Percentiles rank a stretch among this genome's conserved stretches.
phyloP scores from a whole-genome alignment of 92 coral and sea anemone species.

The Palythoa grandis region DNA sequence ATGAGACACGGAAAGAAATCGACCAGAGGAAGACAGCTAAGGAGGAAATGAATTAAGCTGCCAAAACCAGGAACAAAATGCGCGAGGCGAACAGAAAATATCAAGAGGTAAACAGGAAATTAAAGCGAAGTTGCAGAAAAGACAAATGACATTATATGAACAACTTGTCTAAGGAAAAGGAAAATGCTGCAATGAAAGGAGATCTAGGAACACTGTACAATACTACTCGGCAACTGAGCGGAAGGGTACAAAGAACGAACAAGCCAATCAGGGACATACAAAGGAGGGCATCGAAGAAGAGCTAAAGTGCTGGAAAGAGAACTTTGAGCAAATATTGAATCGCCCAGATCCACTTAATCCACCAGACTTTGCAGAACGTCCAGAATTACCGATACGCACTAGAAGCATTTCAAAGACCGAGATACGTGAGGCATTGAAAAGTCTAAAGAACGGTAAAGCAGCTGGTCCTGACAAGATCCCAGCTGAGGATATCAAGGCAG shows the following conservation, averaged over 20 bases:
- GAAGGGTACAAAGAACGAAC: neutral
- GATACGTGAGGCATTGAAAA: no score
- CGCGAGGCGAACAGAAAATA: conserved; percentile 6
- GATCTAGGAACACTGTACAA: conserved; percentile 13
- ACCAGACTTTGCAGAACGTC: neutral
- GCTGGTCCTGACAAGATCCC: no score
- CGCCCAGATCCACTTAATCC: no score
- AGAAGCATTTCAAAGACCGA: neutral
- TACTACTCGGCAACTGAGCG: neutral
- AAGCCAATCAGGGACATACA: no score
- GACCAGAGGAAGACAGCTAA: conserved; percentile 35
- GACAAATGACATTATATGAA: conserved; percentile 2
- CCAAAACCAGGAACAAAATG: neutral
- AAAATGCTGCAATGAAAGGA: conserved; percentile 8
- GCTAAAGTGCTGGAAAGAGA: no score
- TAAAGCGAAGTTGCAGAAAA: conserved; percentile 2
- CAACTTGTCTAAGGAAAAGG: neutral
- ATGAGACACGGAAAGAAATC: conserved; percentile 14
- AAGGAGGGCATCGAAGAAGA: no score
- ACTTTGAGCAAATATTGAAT: no score
- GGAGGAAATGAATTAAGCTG: neutral
- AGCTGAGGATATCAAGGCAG: no score
- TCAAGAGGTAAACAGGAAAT: conserved; percentile 29
- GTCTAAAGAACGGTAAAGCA: no score
- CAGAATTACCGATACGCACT: conserved; percentile 21